A percentile compares a stretch with the other conserved stretches of the same genome.
Evolutionary conservation across 2,113 vertebrate species (phyloP).

Genomic region (Thermophis baileyi): DNA sequence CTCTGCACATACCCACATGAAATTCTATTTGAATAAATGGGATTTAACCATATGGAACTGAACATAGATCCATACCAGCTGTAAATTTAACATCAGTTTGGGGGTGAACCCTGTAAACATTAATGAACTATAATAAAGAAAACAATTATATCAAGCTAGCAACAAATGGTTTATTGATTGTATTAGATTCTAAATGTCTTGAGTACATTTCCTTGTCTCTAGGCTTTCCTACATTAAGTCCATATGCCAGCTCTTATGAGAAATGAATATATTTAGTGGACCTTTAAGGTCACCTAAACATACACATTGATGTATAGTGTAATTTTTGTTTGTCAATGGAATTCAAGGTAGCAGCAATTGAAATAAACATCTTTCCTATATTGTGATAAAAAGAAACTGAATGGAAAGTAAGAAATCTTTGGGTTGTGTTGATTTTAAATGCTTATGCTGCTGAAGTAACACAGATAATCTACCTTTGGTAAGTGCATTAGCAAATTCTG

Average conservation of each 20-base stretch:
- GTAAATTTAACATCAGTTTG: neutral
- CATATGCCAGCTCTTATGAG: neutral
- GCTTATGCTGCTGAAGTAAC: neutral
- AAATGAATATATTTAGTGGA: constrained; percentile 6
- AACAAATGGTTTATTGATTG: neutral
- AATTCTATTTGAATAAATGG: neutral
- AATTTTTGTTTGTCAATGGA: constrained; percentile 5
- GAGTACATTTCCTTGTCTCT: neutral
- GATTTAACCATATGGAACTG: neutral
- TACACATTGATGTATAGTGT: neutral
- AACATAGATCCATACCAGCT: neutral
- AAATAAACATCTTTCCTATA: neutral
- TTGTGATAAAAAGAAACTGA: neutral
- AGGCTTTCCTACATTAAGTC: neutral
- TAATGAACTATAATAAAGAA: neutral
- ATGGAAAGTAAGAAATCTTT: neutral
- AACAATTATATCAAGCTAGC: neutral
- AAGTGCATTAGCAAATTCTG: neutral
- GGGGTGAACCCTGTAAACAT: neutral
- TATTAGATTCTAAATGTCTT: constrained; percentile 1
- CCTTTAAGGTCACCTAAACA: neutral
- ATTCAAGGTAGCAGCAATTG: neutral
- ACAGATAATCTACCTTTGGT: neutral
- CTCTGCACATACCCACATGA: neutral
- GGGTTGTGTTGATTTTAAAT: neutral